Evolutionary conservation across 2,113 vertebrate species (phyloP).

Genomic region (Sarotherodon lohbergeri): DNA sequence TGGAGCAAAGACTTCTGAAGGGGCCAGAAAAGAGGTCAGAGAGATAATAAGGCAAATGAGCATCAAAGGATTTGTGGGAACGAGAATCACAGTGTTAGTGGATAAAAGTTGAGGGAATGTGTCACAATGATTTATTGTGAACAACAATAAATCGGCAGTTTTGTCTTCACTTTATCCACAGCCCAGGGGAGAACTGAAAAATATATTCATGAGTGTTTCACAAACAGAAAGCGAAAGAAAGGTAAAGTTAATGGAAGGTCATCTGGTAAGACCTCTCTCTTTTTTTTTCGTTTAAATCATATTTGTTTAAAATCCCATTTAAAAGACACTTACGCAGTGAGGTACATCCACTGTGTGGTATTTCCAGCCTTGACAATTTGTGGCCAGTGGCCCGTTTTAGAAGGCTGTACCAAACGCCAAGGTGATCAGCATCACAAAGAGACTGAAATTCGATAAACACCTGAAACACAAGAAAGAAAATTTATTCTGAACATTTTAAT

Average conservation of each 20-base stretch:
- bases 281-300: no score
- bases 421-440: not conserved
- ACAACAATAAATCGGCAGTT: accelerated
- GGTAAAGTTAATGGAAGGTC: no score
- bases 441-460: slow-evolving; percentile 34
- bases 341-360: no score
- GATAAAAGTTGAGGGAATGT: not conserved
- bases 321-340: no score
- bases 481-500: not conserved
- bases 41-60: not conserved
- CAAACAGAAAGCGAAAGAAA: not conserved
- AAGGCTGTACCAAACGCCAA: not conserved
- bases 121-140: accelerated
- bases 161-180: not conserved
- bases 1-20: not conserved
- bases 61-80: not conserved
- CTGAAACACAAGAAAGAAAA: not conserved
- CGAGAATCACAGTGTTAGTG: not conserved
- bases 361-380: no score
- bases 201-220: not conserved
- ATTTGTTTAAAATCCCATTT: no score
- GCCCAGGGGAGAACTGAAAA: not conserved
- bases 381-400: no score
- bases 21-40: no score
- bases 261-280: no score